Conservation (phyloP, 2,797 vertebrate genomes). For the Denticeps clupeoides region DNA sequence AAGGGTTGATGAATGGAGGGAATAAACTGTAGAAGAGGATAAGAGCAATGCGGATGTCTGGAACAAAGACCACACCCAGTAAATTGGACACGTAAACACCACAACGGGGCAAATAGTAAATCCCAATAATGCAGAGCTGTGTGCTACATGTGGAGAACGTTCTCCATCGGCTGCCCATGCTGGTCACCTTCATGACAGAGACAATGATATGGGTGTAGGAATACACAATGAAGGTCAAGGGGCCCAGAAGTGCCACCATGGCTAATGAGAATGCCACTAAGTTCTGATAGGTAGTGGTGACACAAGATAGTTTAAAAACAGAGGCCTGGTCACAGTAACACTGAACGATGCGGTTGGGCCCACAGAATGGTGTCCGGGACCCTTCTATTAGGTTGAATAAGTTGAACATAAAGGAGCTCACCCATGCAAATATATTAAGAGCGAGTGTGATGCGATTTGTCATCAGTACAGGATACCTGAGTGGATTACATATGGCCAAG, state of each 20-base stretch:
- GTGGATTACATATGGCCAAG: constrained; percentile 20
- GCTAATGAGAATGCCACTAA: constrained; percentile 45
- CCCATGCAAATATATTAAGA: constrained; percentile 15
- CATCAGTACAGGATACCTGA: constrained; percentile 20
- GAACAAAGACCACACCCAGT: constrained; percentile 34
- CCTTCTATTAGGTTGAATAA: constrained; percentile 32
- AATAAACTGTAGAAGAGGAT: constrained; percentile 46
- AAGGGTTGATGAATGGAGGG: constrained; percentile 61
- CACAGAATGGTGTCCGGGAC: constrained; percentile 51
- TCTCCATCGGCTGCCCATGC: constrained; percentile 40
- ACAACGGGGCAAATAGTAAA: constrained; percentile 53
- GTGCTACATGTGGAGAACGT: constrained; percentile 60
- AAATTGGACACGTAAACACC: too few species aligned
- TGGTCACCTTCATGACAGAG: constrained; percentile 44
- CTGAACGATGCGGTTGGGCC: constrained; percentile 51
- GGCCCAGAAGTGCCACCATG: constrained; percentile 39
- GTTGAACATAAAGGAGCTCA: not conserved
- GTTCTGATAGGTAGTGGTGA: constrained; percentile 43
- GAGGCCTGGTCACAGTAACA: constrained; percentile 62
- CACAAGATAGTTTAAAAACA: constrained; percentile 55
- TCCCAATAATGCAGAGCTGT: constrained; percentile 53
- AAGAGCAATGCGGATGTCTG: constrained; percentile 37
- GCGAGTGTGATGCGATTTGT: constrained; percentile 16
- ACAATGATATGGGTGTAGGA: constrained; percentile 52
- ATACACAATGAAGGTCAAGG: constrained; percentile 45